Evolutionary conservation across 2,797 vertebrate species (phyloP).

Genomic region (Neosalanx taihuensis): DNA sequence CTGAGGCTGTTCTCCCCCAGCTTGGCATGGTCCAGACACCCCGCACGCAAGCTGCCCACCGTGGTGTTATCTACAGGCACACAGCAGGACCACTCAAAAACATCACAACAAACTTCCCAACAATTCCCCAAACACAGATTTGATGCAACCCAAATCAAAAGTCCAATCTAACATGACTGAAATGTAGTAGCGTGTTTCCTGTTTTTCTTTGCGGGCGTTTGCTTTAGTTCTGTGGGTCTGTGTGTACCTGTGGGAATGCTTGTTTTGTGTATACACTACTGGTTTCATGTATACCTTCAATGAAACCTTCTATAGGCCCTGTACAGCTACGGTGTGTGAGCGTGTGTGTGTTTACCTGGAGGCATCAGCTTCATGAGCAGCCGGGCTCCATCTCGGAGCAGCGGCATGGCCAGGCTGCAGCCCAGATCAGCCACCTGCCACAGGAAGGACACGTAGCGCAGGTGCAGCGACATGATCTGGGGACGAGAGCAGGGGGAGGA

Average conservation of each 20-base stretch:
- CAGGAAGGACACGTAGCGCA: slow-evolving; percentile 98
- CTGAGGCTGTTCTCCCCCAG: slow-evolving; percentile 98
- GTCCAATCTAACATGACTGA: background rate
- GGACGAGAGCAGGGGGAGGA: slow-evolving; percentile 23
- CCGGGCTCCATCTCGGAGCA: slow-evolving; percentile 94
- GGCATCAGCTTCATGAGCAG: slow-evolving; percentile 99
- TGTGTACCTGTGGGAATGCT: no score
- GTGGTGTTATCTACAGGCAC: slow-evolving; percentile 87
- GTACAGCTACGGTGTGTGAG: background rate
- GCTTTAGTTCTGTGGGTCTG: no score
- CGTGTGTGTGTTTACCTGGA: slow-evolving; percentile 77
- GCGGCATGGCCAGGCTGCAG: slow-evolving; percentile 96
- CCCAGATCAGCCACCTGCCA: slow-evolving; percentile 99
- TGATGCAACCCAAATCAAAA: background rate
- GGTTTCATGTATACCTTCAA: no score
- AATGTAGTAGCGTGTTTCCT: no score
- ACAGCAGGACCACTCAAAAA: slow-evolving; percentile 11
- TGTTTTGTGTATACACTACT: no score
- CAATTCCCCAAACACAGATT: background rate
- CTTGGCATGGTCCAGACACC: slow-evolving; percentile 98
- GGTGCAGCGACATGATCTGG: slow-evolving; percentile 98
- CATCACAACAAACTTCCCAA: background rate
- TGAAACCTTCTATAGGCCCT: background rate
- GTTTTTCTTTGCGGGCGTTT: no score
- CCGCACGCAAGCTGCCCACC: slow-evolving; percentile 93